These are phyloP conservation scores for Meloidogyne floridensis DNA, from an alignment of 1,140 invertebrate species.

Conservation along the genomic window DNA sequence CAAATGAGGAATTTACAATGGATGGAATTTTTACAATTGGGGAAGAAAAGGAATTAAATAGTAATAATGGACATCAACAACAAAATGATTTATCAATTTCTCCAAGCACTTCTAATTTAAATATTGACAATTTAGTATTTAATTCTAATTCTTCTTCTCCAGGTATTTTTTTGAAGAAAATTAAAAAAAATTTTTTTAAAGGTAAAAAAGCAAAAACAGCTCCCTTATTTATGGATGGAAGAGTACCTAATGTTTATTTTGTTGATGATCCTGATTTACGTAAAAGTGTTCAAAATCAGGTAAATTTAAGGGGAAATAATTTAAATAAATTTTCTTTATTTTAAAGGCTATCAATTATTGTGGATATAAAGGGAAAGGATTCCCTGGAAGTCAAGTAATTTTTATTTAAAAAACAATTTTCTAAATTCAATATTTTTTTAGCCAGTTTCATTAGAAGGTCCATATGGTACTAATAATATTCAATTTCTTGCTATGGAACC, in stretches of 20 bases:
- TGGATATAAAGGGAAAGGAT: constrained; percentile 10
- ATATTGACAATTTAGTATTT: background rate
- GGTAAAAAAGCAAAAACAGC: constrained; percentile 7
- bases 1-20: constrained; percentile 29
- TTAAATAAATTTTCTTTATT: background rate
- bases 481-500: constrained; percentile 76
- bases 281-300: constrained; percentile 36
- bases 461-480: constrained; percentile 77
- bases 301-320: constrained; percentile 13
- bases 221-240: constrained; percentile 67
- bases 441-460: constrained; percentile 84
- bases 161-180: background rate
- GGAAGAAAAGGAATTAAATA: background rate
- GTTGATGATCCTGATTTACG: constrained; percentile 54
- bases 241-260: constrained; percentile 63
- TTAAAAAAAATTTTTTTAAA: background rate
- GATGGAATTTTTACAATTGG: constrained; percentile 26
- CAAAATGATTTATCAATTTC: background rate
- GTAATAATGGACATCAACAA: no score
- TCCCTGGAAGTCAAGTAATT: constrained; percentile 22
- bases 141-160: constrained; percentile 1
- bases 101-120: background rate
- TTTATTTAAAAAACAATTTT: background rate
- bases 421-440: constrained; percentile 69
- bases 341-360: constrained; percentile 10